A percentile compares a stretch with the other conserved stretches of the same genome.
Evolutionary conservation across 2,797 vertebrate genomes (phyloP).

Genomic region (Bradypodion ventrale): DNA sequence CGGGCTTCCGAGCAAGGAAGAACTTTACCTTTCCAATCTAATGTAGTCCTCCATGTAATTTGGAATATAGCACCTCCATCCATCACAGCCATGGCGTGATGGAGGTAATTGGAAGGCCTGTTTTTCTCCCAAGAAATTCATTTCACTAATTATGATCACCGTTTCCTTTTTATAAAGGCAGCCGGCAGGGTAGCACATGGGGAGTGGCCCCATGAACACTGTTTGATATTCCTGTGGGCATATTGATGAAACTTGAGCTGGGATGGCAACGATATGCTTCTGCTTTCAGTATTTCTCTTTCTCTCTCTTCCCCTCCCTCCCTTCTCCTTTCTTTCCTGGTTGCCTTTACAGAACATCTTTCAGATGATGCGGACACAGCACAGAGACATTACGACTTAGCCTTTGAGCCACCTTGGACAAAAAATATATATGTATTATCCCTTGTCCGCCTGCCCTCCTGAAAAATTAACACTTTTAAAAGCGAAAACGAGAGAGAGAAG

Average conservation of each 20-base stretch:
- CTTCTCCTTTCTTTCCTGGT: constrained; percentile 32
- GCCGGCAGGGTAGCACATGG: not conserved
- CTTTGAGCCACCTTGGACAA: not conserved
- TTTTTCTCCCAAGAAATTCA: not conserved
- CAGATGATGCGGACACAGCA: constrained; percentile 91
- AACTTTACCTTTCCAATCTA: no score
- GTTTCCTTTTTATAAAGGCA: not conserved
- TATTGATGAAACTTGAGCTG: not conserved
- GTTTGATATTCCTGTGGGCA: not conserved
- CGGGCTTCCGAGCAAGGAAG: no score
- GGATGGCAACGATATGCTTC: no score
- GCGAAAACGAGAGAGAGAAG: constrained; percentile 17
- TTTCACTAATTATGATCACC: fast-evolving
- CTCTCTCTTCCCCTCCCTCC: not conserved
- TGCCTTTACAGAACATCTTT: constrained; percentile 91
- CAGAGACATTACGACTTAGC: constrained; percentile 90
- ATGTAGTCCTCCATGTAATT: no score
- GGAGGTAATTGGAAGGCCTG: not conserved
- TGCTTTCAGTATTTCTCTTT: not conserved
- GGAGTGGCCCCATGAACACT: no score
- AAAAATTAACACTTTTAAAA: constrained; percentile 66
- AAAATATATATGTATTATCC: constrained; percentile 5
- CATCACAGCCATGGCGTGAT: no score
- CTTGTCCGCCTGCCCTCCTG: not conserved
- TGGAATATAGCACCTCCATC: no score